Percentiles rank a stretch among this genome's conserved stretches.
Evolutionary conservation across 2,888 invertebrate species (phyloP).

Genomic region (Eudemis profundana): DNA sequence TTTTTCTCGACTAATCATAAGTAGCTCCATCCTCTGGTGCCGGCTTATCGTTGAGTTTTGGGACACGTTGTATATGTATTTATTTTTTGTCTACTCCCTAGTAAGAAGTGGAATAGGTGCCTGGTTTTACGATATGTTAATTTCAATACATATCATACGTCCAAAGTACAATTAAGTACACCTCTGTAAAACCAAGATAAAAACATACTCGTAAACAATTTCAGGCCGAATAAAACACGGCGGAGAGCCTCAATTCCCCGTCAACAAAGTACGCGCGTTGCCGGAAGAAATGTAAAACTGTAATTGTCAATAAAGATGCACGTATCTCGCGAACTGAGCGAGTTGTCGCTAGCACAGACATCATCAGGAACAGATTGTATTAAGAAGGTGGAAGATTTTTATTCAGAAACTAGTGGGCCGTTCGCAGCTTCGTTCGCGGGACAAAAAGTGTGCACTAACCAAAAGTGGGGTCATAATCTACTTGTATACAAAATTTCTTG

Average conservation of each 20-base stretch:
- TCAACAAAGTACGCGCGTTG: constrained; percentile 60
- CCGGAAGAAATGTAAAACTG: constrained; percentile 74
- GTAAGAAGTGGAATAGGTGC: too few species aligned
- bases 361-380: background rate
- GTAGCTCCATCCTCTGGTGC: too few species aligned
- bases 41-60: too few species aligned
- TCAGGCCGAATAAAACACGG: constrained; percentile 11
- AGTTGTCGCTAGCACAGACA: constrained; percentile 47
- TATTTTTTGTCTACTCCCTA: too few species aligned
- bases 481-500: too few species aligned
- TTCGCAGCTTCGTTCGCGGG: too few species aligned
- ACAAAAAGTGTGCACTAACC: too few species aligned
- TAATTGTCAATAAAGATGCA: constrained; percentile 71
- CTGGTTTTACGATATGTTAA: too few species aligned
- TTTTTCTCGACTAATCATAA: too few species aligned
- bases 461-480: too few species aligned
- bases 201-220: constrained; percentile 34
- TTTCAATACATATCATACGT: background rate
- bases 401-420: too few species aligned
- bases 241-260: constrained; percentile 47
- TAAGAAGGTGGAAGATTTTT: background rate
- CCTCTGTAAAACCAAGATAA: constrained; percentile 18
- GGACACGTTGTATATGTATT: too few species aligned
- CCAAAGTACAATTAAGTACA: background rate
- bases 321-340: constrained; percentile 45